Evolutionary conservation across 1,140 invertebrate species (phyloP), one percentile per base, ranked within the genome.

Genomic region (Drosophila nasuta): DNA sequence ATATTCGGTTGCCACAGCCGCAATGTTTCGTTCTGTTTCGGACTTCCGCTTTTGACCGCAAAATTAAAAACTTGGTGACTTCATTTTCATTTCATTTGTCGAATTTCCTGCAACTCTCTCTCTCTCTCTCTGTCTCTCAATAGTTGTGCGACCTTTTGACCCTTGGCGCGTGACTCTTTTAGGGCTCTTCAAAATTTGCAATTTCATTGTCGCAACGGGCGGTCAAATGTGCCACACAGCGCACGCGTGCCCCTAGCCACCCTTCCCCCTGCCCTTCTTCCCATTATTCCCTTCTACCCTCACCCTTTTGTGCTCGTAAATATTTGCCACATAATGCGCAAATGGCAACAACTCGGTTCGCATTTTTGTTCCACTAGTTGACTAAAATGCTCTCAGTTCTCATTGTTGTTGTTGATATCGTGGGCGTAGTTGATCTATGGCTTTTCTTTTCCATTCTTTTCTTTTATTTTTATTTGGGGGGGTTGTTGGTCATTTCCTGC

Each of bases 141-240:
- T 20, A 20, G 2, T 20, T 20, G 49, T 54, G 28, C 30, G 72
- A 76, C 78, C 65, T 69, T 81, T 80, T 80, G 54, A 59, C 72
- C 77, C 41, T 13, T 43, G 77, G 65, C 78, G 72, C 78, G 77
- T 81, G 78, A 4, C 41, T 43, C 3, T 43, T 3, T 57, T 65
- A 3, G 35, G 43, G 25, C 28, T 56, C 54, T 28, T 30, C 66
- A 70, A 65, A 80, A 76, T 65, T 54, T 20, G 43, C 58, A 58
- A 75, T 80, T 71, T 67, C 66, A 13, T 13, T 13, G n/a, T 54
- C 51, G 30, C 51, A 15, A 15, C 30, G 51, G 51, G 51, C 25
- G 51, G 51, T 33, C 51, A 25, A 25, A 54, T 43, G 20, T 13
- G n/a, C 11, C 41, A 25, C 54, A 20, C 65, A 11, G 65, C 52